A percentile compares a stretch with the other conserved stretches of the same genome.
Conservation (phyloP, 2,888 invertebrate genomes). For the Eilema caniola region DNA sequence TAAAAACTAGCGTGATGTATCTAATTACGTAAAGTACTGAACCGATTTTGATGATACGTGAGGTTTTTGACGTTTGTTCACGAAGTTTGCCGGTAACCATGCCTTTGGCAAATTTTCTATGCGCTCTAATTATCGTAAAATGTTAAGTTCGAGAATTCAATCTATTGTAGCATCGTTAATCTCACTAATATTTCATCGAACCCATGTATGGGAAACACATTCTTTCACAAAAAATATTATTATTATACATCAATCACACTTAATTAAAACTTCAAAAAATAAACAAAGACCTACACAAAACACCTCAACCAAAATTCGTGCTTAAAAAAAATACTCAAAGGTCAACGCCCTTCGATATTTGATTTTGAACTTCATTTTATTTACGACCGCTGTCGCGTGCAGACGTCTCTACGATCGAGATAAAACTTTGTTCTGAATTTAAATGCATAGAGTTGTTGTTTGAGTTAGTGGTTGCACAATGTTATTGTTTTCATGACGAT, state of each 20-base stretch:
- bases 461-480: background rate
- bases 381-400: conserved; percentile 30
- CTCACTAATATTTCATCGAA: too few species aligned
- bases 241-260: background rate
- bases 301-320: background rate
- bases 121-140: too few species aligned
- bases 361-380: conserved; percentile 30
- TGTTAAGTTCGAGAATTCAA: too few species aligned
- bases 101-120: too few species aligned
- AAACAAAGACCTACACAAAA: background rate
- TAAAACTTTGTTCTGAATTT: conserved; percentile 24
- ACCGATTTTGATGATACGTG: too few species aligned
- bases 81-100: too few species aligned
- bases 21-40: too few species aligned
- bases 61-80: too few species aligned
- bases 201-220: too few species aligned
- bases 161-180: too few species aligned
- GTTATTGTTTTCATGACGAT: conserved; percentile 11
- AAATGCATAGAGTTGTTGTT: background rate
- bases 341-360: conserved; percentile 39
- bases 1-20: too few species aligned
- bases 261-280: background rate
- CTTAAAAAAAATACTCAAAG: conserved; percentile 16
- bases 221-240: too few species aligned
- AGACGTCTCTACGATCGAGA: conserved; percentile 29